phyloP scores from a whole-genome alignment of 2,888 invertebrate species.

The Neocrepidodera transversa region DNA sequence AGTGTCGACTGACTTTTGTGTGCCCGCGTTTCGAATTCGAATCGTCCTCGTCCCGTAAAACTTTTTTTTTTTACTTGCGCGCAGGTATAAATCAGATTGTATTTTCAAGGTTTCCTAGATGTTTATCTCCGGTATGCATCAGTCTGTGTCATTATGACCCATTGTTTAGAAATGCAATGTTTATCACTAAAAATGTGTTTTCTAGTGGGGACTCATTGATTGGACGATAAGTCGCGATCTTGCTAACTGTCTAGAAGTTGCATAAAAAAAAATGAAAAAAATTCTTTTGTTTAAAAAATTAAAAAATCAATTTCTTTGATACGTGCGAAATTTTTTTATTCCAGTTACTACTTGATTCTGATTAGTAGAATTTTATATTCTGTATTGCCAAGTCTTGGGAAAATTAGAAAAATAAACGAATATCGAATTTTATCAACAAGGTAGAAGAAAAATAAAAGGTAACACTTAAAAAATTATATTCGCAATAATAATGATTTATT shows the following conservation, averaged over 20 bases:
- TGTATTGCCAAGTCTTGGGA: no score
- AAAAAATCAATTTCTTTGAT: not conserved
- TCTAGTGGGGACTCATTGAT: slow-evolving; percentile 30
- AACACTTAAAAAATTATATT: no score
- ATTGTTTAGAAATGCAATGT: slow-evolving; percentile 51
- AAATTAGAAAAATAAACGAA: no score
- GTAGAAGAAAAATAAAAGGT: no score
- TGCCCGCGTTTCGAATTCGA: no score
- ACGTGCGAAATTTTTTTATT: no score
- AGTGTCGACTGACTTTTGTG: no score
- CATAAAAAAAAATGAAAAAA: not conserved
- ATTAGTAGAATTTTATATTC: no score
- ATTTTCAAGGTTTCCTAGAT: slow-evolving; percentile 39
- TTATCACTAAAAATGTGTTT: slow-evolving; percentile 45
- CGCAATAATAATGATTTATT: no score
- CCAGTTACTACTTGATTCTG: no score
- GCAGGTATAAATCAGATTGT: slow-evolving; percentile 39
- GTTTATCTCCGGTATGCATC: slow-evolving; percentile 50
- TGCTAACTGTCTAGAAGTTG: slow-evolving; percentile 27
- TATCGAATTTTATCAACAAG: no score
- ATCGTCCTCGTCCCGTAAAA: slow-evolving; percentile 8
- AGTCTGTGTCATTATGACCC: slow-evolving; percentile 54
- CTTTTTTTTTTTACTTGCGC: slow-evolving; percentile 25
- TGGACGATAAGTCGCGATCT: slow-evolving; percentile 24
- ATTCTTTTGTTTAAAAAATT: not conserved